These are phyloP conservation scores for Anguilla pacifica DNA, from an alignment of 2,797 vertebrate species.

Conservation along the genomic window DNA sequence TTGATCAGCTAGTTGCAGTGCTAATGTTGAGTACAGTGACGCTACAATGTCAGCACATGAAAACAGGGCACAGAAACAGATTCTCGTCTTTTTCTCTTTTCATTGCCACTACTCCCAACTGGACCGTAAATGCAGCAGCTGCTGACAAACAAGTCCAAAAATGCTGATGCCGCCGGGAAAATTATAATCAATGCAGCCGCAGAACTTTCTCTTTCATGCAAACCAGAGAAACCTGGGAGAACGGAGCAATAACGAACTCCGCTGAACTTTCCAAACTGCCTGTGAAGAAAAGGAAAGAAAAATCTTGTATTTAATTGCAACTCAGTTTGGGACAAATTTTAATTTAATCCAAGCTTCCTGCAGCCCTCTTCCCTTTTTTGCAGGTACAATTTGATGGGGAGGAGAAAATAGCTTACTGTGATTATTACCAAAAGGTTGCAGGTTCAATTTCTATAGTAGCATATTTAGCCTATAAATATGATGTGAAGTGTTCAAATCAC, in stretches of 20 bases:
- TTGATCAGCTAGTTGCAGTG: too few relatives aligned
- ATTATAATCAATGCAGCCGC: too few relatives aligned
- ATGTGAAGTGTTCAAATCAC: background rate
- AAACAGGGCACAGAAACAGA: background rate
- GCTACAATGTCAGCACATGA: background rate
- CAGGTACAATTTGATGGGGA: background rate
- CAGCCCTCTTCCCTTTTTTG: too few relatives aligned
- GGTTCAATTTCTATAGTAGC: background rate
- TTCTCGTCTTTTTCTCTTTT: background rate
- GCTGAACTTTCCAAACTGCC: too few relatives aligned
- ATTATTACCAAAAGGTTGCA: background rate
- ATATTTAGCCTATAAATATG: background rate
- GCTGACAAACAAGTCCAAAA: background rate
- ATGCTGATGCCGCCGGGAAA: background rate
- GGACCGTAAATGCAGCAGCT: background rate
- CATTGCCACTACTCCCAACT: background rate
- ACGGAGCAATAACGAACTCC: background rate
- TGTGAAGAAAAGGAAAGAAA: too few relatives aligned
- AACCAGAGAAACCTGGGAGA: background rate
- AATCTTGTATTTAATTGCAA: too few relatives aligned
- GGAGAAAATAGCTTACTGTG: background rate
- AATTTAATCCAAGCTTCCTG: background rate
- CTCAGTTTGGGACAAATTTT: background rate
- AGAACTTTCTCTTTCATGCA: constrained; percentile 5
- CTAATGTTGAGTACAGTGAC: too few relatives aligned